Evolutionary conservation across 2,888 invertebrate genomes (phyloP).

Genomic region (Chalcis sispes): DNA sequence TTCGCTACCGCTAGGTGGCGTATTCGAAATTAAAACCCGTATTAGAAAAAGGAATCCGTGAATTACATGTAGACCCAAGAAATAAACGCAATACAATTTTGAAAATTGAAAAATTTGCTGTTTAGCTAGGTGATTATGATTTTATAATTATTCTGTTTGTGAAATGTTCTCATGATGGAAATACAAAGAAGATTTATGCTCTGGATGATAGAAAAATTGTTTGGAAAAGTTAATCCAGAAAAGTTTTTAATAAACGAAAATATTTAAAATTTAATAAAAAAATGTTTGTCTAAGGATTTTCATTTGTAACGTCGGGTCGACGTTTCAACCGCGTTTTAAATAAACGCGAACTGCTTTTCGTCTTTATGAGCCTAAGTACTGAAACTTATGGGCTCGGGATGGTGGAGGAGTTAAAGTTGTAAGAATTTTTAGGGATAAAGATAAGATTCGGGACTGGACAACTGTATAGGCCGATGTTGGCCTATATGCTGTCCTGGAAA

Average conservation of each 20-base stretch:
- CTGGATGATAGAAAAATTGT: constrained; percentile 25
- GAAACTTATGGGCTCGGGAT: no score
- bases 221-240: constrained; percentile 12
- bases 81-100: no score
- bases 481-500: no score
- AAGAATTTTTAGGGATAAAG: no score
- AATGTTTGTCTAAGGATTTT: background rate
- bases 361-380: no score
- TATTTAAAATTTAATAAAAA: background rate
- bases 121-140: background rate
- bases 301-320: background rate
- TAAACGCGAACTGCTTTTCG: no score
- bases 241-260: constrained; percentile 32
- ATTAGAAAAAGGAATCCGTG: background rate
- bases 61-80: background rate
- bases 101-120: no score
- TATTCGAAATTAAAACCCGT: background rate
- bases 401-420: no score
- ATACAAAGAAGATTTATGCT: constrained; percentile 26
- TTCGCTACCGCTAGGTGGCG: no score
- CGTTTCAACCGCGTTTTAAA: no score
- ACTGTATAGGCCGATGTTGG: no score
- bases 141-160: background rate
- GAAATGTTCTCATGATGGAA: constrained; percentile 28
- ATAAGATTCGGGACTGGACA: no score